These are phyloP conservation scores for Phataginus tetradactyla DNA, from an alignment of 2,797 vertebrate species.

Conservation along the genomic window DNA sequence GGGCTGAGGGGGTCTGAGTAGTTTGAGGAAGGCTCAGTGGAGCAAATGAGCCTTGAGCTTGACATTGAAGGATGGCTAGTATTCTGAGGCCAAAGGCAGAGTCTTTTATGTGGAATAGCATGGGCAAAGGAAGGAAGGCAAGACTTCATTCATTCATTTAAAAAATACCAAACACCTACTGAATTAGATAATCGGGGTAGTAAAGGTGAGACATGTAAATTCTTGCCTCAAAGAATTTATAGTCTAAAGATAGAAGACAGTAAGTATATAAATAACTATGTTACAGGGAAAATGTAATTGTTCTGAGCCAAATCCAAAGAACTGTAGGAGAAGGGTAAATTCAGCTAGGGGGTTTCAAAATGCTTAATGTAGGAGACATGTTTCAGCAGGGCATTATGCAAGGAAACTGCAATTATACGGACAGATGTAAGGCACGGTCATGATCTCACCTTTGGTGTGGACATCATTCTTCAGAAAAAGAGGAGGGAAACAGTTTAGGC, in stretches of 20 bases:
- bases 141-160: conserved; percentile 5
- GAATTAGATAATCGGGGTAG: not conserved
- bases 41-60: conserved; percentile 41
- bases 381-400: not conserved
- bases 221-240: conserved; percentile 8
- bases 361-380: not conserved
- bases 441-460: not conserved
- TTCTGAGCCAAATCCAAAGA: conserved; percentile 37
- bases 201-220: not conserved
- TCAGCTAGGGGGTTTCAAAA: not conserved
- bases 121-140: not conserved
- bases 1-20: not conserved
- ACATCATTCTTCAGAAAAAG: not conserved
- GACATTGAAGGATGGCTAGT: not conserved
- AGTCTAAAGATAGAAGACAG: not conserved
- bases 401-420: not conserved
- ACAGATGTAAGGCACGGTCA: not conserved
- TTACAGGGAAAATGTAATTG: not conserved
- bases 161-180: not conserved
- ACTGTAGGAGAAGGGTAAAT: not conserved
- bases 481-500: not conserved
- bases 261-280: not conserved
- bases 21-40: conserved; percentile 14
- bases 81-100: conserved; percentile 1
- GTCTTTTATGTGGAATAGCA: not conserved